Evolutionary conservation across 53 echinoderm and acorn worm genomes (phyloP).

Genomic region (Crossaster papposus): DNA sequence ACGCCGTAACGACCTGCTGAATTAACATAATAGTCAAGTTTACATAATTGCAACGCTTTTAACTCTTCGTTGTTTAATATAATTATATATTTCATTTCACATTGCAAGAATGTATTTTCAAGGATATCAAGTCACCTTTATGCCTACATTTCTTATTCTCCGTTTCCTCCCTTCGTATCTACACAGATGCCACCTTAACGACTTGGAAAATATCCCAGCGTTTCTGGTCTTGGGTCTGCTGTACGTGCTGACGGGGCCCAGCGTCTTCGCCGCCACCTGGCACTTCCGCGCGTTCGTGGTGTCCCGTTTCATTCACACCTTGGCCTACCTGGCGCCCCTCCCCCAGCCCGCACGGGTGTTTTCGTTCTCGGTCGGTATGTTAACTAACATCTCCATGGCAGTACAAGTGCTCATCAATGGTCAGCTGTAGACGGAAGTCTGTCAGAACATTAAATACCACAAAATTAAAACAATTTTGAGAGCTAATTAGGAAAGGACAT

Average conservation of each 20-base stretch:
- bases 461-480: too few relatives aligned
- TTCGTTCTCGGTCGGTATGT: slow-evolving; percentile 52
- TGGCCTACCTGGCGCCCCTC: slow-evolving; percentile 74
- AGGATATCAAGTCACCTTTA: background rate
- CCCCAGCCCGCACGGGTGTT: slow-evolving; percentile 75
- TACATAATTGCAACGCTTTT: too few relatives aligned
- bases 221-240: slow-evolving; percentile 76
- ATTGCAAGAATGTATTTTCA: background rate
- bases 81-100: background rate
- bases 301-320: slow-evolving; percentile 73
- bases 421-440: background rate
- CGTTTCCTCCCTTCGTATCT: too few relatives aligned
- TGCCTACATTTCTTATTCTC: too few relatives aligned
- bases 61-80: too few relatives aligned
- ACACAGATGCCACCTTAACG: slow-evolving; percentile 80
- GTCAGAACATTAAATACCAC: too few relatives aligned
- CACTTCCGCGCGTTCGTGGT: slow-evolving; percentile 75
- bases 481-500: too few relatives aligned
- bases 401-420: slow-evolving; percentile 57
- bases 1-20: too few relatives aligned
- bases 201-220: slow-evolving; percentile 85
- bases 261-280: slow-evolving; percentile 58
- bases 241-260: slow-evolving; percentile 69
- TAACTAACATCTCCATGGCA: slow-evolving; percentile 75
- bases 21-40: too few relatives aligned